Conservation (phyloP, 2,113 vertebrate genomes). For the Hypomesus transpacificus region DNA sequence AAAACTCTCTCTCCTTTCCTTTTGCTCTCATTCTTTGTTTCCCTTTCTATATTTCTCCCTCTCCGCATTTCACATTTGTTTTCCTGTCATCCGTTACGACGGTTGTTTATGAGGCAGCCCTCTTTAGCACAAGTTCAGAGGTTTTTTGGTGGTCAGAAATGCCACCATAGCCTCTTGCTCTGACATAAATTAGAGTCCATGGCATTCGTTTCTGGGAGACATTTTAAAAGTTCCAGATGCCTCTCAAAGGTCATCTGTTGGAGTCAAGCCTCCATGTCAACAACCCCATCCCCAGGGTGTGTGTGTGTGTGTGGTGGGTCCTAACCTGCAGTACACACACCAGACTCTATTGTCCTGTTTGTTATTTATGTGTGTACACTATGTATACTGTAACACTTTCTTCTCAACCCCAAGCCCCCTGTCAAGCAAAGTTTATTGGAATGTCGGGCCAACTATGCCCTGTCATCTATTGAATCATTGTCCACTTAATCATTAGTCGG, state of each 20-base stretch:
- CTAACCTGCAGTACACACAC: too few relatives aligned
- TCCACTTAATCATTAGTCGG: too few relatives aligned
- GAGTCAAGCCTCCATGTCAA: constrained; percentile 48
- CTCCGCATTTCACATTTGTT: constrained; percentile 38
- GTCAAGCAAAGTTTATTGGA: too few relatives aligned
- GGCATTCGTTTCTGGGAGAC: constrained; percentile 35
- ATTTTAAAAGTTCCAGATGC: constrained; percentile 58
- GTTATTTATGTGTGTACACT: too few relatives aligned
- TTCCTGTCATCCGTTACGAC: constrained; percentile 26
- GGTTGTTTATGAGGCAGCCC: constrained; percentile 25
- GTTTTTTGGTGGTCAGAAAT: constrained; percentile 21
- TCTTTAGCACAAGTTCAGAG: neutral
- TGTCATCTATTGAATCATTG: too few relatives aligned
- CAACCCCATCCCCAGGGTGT: constrained; percentile 41
- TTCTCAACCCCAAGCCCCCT: too few relatives aligned
- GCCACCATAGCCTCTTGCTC: neutral
- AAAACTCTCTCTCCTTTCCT: neutral
- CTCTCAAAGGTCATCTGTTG: constrained; percentile 57
- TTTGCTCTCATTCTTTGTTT: neutral
- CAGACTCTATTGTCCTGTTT: too few relatives aligned
- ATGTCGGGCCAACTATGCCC: too few relatives aligned
- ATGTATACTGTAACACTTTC: too few relatives aligned
- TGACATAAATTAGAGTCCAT: constrained; percentile 20
- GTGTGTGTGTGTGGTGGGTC: constrained; percentile 31
- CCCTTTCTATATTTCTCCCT: constrained; percentile 11